Conservation (phyloP, 2,888 invertebrate genomes). For the Amblyjoppa proteus region DNA sequence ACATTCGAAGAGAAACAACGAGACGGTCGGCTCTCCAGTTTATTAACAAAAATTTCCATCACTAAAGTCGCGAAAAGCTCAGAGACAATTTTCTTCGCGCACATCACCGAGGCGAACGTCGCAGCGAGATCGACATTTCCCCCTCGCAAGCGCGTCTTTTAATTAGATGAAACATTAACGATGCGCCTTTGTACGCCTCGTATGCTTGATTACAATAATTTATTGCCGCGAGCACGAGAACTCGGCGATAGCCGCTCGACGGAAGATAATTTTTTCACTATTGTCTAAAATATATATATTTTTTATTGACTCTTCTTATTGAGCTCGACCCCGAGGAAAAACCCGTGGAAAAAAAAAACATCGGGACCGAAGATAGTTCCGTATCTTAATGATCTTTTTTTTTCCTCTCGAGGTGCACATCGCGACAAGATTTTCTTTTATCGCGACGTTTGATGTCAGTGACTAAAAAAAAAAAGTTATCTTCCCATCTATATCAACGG, state of each 20-base stretch:
- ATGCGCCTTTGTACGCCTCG: constrained; percentile 25
- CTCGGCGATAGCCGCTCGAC: constrained; percentile 2
- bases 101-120: background rate
- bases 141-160: background rate
- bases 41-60: constrained; percentile 36
- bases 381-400: constrained; percentile 29
- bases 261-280: constrained; percentile 33
- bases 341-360: constrained; percentile 3
- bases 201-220: constrained; percentile 42
- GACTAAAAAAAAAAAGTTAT: background rate
- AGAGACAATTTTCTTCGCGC: constrained; percentile 21
- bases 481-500: background rate
- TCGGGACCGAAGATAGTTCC: constrained; percentile 6
- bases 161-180: constrained; percentile 47
- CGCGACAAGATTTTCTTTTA: constrained; percentile 4
- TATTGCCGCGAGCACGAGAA: constrained; percentile 27
- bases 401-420: background rate
- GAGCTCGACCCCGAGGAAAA: constrained; percentile 3
- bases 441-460: constrained; percentile 9
- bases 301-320: constrained; percentile 10
- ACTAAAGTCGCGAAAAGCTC: constrained; percentile 19
- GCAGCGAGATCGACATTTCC: background rate
- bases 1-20: constrained; percentile 5
- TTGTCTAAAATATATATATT: background rate
- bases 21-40: background rate